phyloP scores from a whole-genome alignment of 2,797 vertebrate species.

The Trematomus bernacchii region DNA sequence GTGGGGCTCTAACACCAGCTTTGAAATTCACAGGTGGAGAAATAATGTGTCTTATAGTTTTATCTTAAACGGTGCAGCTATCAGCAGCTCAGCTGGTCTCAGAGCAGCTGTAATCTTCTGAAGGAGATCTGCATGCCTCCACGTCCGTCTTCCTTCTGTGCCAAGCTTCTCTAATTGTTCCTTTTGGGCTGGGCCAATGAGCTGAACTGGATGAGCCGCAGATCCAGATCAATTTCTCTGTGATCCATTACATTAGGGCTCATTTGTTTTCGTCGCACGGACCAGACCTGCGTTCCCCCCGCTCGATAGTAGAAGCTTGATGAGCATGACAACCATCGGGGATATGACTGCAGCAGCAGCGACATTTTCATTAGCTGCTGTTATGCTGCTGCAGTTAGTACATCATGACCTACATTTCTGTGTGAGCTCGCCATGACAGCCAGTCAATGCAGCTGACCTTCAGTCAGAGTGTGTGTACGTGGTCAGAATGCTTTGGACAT shows the following conservation, averaged over 20 bases:
- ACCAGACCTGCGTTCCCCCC: background rate
- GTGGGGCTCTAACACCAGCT: slow-evolving; percentile 28
- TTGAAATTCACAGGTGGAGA: background rate
- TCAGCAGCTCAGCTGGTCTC: slow-evolving; percentile 31
- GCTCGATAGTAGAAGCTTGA: background rate
- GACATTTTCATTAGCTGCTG: slow-evolving; percentile 1
- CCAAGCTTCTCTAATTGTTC: background rate
- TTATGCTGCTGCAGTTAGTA: slow-evolving; percentile 16
- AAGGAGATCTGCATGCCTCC: background rate
- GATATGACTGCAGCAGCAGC: background rate
- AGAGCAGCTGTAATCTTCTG: background rate
- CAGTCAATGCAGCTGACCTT: slow-evolving; percentile 22
- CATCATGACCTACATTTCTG: slow-evolving; percentile 51
- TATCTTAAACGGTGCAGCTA: background rate
- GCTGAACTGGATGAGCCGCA: too few relatives aligned
- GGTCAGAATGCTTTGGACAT: background rate
- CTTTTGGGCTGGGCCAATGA: too few relatives aligned
- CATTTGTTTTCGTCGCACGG: background rate
- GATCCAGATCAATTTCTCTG: background rate
- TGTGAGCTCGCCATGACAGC: background rate
- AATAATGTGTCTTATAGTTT: background rate
- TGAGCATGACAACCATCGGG: background rate
- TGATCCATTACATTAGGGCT: background rate
- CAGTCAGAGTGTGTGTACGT: background rate
- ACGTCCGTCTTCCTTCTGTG: background rate